Percentiles rank a stretch among this genome's conserved stretches.
phyloP scores from a whole-genome alignment of 2,113 vertebrate genomes.

The Rallus limicola region DNA sequence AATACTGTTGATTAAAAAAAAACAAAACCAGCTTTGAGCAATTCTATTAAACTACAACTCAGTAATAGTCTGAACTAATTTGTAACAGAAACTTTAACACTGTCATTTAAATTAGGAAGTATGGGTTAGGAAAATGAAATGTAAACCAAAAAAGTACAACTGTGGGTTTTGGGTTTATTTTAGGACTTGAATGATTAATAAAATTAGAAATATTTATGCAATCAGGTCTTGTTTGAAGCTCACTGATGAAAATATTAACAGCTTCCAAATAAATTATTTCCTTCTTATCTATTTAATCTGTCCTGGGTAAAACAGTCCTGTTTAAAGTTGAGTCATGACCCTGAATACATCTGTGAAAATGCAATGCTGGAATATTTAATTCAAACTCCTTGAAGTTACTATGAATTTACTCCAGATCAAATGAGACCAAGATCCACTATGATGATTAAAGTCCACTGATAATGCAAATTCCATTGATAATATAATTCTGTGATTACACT shows the following conservation, averaged over 20 bases:
- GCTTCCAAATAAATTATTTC: not conserved
- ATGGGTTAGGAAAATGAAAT: not conserved
- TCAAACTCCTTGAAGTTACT: not conserved
- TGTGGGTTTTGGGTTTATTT: not conserved
- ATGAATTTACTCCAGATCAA: not conserved
- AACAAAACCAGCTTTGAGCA: not conserved
- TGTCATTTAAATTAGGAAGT: not conserved
- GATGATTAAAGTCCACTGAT: not conserved
- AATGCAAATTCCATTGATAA: not conserved
- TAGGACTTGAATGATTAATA: not conserved
- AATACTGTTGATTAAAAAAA: not conserved
- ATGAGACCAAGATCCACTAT: not conserved
- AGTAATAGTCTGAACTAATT: not conserved
- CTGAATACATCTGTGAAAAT: not conserved
- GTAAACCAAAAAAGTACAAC: not conserved
- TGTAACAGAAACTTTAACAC: not conserved
- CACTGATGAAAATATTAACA: not conserved
- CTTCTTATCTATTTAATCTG: not conserved
- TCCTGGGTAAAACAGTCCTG: not conserved
- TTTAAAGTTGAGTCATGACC: not conserved
- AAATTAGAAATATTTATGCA: not conserved
- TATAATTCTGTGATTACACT: not conserved
- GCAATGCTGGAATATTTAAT: not conserved
- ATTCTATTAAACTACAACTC: not conserved
- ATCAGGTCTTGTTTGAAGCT: not conserved